Percentiles rank a stretch among this genome's conserved stretches.
Evolutionary conservation across 2,113 vertebrate genomes (phyloP).

Genomic region (Felis chaus): DNA sequence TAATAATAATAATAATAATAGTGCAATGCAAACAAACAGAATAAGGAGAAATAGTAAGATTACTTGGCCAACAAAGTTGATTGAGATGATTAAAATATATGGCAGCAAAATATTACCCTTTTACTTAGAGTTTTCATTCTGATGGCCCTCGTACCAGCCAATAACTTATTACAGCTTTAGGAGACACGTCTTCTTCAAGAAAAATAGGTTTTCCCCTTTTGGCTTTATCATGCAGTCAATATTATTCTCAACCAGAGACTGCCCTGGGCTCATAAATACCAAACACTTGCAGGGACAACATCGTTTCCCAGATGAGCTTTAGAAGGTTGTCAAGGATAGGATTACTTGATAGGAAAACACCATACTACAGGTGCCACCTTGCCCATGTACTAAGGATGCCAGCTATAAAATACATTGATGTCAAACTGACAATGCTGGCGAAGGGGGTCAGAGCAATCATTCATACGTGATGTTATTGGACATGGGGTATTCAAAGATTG

Average conservation of each 20-base stretch:
- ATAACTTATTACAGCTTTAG: not conserved
- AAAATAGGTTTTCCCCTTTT: constrained; percentile 5
- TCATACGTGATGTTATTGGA: not conserved
- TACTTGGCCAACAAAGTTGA: not conserved
- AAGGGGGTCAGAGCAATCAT: not conserved
- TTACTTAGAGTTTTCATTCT: not conserved
- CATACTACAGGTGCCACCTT: not conserved
- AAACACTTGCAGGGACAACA: not conserved
- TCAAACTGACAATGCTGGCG: not conserved
- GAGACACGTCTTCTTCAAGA: not conserved
- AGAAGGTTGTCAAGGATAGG: not conserved
- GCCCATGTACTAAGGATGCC: not conserved
- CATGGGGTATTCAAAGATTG: not conserved
- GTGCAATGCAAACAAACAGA: not conserved
- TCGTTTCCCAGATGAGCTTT: not conserved
- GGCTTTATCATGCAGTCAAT: not conserved
- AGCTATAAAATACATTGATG: not conserved
- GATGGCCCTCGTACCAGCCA: not conserved
- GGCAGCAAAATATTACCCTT: not conserved
- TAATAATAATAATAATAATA: not conserved
- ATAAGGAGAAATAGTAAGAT: not conserved
- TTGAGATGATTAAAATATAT: not conserved
- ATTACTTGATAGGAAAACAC: not conserved
- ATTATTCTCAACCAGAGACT: constrained; percentile 21
- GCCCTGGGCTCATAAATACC: not conserved